Base-by-base conservation (phyloP, 2,113 vertebrate genomes). In the Phyllostomus discolor region DNA sequence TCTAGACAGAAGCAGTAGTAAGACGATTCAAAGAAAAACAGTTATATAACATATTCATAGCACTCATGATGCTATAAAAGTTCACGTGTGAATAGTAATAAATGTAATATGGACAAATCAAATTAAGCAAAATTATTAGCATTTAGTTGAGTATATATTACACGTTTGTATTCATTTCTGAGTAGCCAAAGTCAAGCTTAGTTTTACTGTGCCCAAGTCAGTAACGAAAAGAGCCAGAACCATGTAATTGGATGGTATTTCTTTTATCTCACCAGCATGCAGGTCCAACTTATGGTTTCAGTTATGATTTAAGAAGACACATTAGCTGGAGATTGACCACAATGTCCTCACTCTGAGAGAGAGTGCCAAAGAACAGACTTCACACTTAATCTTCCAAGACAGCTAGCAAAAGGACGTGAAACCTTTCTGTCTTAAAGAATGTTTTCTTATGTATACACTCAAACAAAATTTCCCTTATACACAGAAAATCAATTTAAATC, bases 81-180 rank as follows among this genome's bases (percentile, higher is more conserved):
- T 80, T 93, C 54, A 92, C 43, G 81, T 80, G 69, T 86, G 28
- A 83, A 80, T 1, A 87, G 62, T n/a, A 50, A 43, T 90, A 84
- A 75, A 75, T 38, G 31, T 54, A 16, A 67, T 78, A 90, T 9
- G 94, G 66, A 95, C 72, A 91, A 90, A 84, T 43, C 28, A 91
- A 76, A 92, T 28, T 50, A 76, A 85, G 35, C 33, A 95, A 83
- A 89, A 76, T 70, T 75, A 94, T 94, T 82, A 78, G 83, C 67
- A 78, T 89, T 75, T 24, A 22, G 33, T 43, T 24, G 28, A n/a
- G 4, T 84, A 48, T 59, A 70, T 52, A 75, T 72, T 84, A 70
- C 12, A 87, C 16, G 6, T 41, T 93, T 78, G 38, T 38, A 82
- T n/a, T 94, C 67, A 75, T 66, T 92, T 87, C 41, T 66, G 62